These are phyloP conservation scores for Poicephalus gulielmi DNA, from an alignment of 2,113 vertebrate genomes.

Conservation along the genomic window DNA sequence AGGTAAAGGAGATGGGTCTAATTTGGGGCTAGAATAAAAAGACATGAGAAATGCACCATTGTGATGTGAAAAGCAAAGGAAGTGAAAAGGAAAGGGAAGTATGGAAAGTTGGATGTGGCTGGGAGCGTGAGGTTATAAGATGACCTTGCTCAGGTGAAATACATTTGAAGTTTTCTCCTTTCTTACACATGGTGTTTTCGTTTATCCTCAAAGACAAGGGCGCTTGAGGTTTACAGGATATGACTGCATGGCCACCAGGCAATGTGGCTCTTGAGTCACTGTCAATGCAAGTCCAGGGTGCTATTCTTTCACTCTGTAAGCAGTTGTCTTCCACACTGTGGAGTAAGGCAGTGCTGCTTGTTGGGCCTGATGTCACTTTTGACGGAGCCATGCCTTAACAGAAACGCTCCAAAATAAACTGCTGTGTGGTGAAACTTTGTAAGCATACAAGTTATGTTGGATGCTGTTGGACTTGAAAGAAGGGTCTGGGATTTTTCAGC, in stretches of 20 bases:
- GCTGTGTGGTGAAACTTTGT: background rate
- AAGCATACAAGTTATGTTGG: fast-evolving
- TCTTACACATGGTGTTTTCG: background rate
- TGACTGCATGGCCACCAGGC: background rate
- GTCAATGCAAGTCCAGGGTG: background rate
- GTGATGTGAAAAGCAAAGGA: background rate
- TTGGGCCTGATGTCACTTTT: background rate
- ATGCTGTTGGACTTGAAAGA: background rate
- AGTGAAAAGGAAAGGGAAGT: background rate
- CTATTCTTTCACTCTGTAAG: background rate
- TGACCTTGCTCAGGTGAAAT: background rate
- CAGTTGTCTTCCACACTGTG: background rate
- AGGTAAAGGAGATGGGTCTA: background rate
- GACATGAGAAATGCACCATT: background rate
- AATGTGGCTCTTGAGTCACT: background rate
- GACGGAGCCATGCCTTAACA: background rate
- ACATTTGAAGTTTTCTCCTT: background rate
- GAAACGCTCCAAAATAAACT: background rate
- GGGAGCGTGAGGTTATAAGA: background rate
- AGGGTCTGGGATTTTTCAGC: background rate
- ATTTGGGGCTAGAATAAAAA: background rate
- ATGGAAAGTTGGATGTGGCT: background rate
- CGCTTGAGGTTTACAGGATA: background rate
- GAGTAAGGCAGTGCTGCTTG: background rate
- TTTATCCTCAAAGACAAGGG: background rate